Percentiles rank a stretch among this genome's conserved stretches.
phyloP scores from a whole-genome alignment of 2,113 vertebrate genomes.

The Dasypus novemcinctus region DNA sequence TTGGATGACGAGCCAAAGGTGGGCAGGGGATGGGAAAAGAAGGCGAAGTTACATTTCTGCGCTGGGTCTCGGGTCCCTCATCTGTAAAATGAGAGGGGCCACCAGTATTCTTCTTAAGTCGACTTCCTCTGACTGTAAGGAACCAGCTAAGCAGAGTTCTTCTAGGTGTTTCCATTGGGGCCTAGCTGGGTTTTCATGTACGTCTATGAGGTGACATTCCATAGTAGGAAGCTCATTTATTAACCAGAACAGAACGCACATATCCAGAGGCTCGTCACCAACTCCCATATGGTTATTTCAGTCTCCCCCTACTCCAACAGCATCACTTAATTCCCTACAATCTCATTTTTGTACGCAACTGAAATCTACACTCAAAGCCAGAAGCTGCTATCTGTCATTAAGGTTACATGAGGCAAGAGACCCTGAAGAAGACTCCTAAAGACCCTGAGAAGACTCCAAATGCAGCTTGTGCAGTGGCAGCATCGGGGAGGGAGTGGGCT shows the following conservation, averaged over 20 bases:
- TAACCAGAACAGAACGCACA: background rate
- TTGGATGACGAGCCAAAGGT: background rate
- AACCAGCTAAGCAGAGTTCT: background rate
- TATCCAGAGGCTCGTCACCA: background rate
- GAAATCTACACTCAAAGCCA: background rate
- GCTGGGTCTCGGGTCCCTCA: background rate
- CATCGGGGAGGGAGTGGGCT: fast-evolving
- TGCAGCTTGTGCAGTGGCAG: background rate
- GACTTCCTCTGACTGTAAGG: background rate
- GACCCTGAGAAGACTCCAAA: background rate
- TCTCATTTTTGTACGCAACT: background rate
- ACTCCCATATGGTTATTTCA: background rate
- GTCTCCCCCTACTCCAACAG: background rate
- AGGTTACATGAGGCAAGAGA: background rate
- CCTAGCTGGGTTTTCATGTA: background rate
- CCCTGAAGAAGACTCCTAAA: background rate
- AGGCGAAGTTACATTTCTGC: background rate
- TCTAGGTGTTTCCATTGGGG: fast-evolving
- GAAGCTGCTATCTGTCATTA: background rate
- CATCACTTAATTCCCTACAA: background rate
- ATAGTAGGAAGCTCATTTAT: background rate
- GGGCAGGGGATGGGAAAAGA: background rate
- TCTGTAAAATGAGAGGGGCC: background rate
- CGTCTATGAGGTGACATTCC: too few relatives aligned
- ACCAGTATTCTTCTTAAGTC: background rate